phyloP scores from a whole-genome alignment of 2,797 vertebrate genomes.

The Danio choprae region DNA sequence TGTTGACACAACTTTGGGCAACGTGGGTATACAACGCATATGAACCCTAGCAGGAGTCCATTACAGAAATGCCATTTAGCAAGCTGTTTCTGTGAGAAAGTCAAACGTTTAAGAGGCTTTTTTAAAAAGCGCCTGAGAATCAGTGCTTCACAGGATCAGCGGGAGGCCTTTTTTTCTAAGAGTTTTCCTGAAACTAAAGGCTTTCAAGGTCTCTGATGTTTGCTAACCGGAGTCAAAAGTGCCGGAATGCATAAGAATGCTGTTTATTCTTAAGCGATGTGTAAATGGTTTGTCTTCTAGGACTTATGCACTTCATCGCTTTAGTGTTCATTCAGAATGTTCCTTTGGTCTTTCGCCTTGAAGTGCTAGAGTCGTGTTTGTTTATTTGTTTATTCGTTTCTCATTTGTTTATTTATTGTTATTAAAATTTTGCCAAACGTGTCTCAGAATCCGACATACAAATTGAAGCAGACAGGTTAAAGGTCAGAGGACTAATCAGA shows the following conservation, averaged over 20 bases:
- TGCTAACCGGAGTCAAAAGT: constrained; percentile 79
- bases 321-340: constrained; percentile 30
- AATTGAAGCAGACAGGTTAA: constrained; percentile 18
- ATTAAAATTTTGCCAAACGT: not conserved
- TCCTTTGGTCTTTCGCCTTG: constrained; percentile 21
- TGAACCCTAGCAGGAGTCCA: constrained; percentile 89
- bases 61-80: constrained; percentile 87
- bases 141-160: constrained; percentile 74
- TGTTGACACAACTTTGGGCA: constrained; percentile 88
- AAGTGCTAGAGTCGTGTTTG: not conserved
- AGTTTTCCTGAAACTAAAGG: constrained; percentile 74
- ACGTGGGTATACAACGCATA: constrained; percentile 82
- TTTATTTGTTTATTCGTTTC: constrained; percentile 1
- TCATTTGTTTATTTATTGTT: constrained; percentile 18
- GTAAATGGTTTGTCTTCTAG: constrained; percentile 69
- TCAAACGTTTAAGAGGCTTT: constrained; percentile 83
- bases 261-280: constrained; percentile 68
- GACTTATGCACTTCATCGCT: constrained; percentile 69
- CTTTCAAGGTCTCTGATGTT: constrained; percentile 76
- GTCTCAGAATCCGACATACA: not conserved
- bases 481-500: constrained; percentile 26
- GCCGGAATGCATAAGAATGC: constrained; percentile 75
- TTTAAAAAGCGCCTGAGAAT: constrained; percentile 72
- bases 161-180: constrained; percentile 74
- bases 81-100: constrained; percentile 87